A percentile compares a stretch with the other conserved stretches of the same genome.
Evolutionary conservation across 2,888 invertebrate genomes (phyloP).

Genomic region (Hypsopygia costalis): DNA sequence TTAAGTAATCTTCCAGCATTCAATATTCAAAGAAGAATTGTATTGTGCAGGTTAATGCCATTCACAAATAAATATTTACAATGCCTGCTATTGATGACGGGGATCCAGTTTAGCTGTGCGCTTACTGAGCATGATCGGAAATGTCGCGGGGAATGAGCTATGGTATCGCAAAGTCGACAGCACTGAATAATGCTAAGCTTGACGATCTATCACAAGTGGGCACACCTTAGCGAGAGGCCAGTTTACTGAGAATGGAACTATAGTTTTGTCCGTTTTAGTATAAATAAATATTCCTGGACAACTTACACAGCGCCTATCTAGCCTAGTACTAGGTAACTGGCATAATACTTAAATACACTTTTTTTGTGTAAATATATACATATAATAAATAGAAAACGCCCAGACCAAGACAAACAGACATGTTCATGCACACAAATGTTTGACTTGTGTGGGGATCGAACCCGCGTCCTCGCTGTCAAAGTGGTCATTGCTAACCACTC

Average conservation of each 20-base stretch:
- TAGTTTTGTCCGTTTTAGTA: conserved; percentile 5
- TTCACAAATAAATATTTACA: conserved; percentile 2
- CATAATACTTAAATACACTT: no score
- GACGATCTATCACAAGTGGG: conserved; percentile 9
- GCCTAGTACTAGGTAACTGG: no score
- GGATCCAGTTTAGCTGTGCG: conserved; percentile 4
- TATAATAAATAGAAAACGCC: no score
- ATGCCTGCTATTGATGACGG: conserved; percentile 6
- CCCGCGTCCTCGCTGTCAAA: no score
- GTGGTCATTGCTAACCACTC: no score
- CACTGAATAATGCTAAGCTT: conserved; percentile 11
- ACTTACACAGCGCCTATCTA: no score
- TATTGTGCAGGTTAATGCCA: conserved; percentile 3
- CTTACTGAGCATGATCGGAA: conserved; percentile 8
- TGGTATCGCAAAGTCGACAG: conserved; percentile 8
- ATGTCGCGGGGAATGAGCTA: conserved; percentile 9
- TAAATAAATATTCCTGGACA: no score
- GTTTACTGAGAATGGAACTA: conserved; percentile 3
- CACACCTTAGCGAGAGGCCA: conserved; percentile 6
- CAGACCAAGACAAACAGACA: no score
- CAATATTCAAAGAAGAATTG: not conserved
- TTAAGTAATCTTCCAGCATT: no score
- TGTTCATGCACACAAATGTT: no score
- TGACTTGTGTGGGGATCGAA: no score
- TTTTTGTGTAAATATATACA: no score